Base-by-base conservation (phyloP, 2,888 invertebrate genomes). In the Harpagoxenus sublaevis region DNA sequence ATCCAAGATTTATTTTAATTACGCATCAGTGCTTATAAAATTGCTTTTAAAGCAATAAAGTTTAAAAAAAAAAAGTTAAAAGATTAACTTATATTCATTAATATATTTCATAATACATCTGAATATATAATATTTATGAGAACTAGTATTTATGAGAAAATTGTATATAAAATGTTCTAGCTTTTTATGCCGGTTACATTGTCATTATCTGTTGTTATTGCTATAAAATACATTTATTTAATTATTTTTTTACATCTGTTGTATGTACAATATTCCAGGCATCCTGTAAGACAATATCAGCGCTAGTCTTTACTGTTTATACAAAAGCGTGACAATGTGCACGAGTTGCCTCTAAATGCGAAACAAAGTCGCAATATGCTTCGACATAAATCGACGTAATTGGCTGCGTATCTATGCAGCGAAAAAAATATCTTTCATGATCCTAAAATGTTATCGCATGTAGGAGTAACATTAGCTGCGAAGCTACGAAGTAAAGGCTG, bases 261-360 rank as follows among this genome's bases (percentile, higher is more conserved):
- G 84, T 85, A 90, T 23, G 23, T 23, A 23, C 23, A 23, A 23
- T 90, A 90, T 89, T 90, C 85, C 90, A 86, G 90, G 88, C 84
- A 90, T 88, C 87, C 90, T 90, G 90, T 78, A 90, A 90, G 90
- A 90, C 57, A 89, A 88, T 87, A 90, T 86, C 84, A 90, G 63
- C 89, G 84, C 86, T 79, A 55, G 79, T 86, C 60, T 87, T 90
- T 78, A 88, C 86, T 85, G 79, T 79, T 70, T 45, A 68, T 55
- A 84, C 42, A 62, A 75, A 75, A 55, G 84, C 62, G 85, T 60
- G 42, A 79, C 73, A 57, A 84, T 71, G 85, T 81, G 84, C 79
- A 51, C 82, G 70, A 86, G 57, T 78, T 89, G 82, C 82, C 85
- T 89, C 84, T 90, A 90, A 90, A 87, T 86, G 87, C 82, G 83